Conservation (phyloP, 2,888 invertebrate species). For the Neocrepidodera transversa region DNA sequence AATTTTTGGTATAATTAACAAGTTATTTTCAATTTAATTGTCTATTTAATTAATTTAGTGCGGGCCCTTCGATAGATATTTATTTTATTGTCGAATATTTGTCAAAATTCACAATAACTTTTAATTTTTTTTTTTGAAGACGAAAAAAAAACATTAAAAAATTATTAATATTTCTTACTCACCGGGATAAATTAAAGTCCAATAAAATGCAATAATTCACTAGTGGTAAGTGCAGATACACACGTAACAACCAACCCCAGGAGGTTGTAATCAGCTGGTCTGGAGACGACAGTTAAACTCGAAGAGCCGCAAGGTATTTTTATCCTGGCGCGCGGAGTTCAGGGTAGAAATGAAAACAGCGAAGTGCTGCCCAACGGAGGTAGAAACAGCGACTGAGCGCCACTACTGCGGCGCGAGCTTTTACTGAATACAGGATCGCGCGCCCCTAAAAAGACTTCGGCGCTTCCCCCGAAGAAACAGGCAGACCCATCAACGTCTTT, state of each 20-base stretch:
- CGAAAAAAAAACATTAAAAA: too few relatives aligned
- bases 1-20: too few relatives aligned
- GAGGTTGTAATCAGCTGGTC: conserved; percentile 10
- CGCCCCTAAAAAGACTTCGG: conserved; percentile 12
- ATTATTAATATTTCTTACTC: neutral
- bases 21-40: too few relatives aligned
- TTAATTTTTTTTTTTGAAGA: too few relatives aligned
- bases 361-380: neutral
- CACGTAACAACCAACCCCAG: conserved; percentile 11
- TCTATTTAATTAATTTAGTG: too few relatives aligned
- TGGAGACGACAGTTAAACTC: conserved; percentile 5
- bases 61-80: too few relatives aligned
- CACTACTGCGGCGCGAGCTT: conserved; percentile 19
- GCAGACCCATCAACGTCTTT: conserved; percentile 12
- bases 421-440: conserved; percentile 21
- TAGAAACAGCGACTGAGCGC: conserved; percentile 19
- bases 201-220: conserved; percentile 9
- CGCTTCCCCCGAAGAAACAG: neutral
- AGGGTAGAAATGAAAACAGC: neutral
- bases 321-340: conserved; percentile 9
- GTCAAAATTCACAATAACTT: too few relatives aligned
- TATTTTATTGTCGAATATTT: too few relatives aligned
- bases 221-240: conserved; percentile 14
- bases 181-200: neutral
- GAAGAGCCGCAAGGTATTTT: conserved; percentile 1